Conservation (phyloP, 1,140 invertebrate genomes). For the Lepidostoma basale region DNA sequence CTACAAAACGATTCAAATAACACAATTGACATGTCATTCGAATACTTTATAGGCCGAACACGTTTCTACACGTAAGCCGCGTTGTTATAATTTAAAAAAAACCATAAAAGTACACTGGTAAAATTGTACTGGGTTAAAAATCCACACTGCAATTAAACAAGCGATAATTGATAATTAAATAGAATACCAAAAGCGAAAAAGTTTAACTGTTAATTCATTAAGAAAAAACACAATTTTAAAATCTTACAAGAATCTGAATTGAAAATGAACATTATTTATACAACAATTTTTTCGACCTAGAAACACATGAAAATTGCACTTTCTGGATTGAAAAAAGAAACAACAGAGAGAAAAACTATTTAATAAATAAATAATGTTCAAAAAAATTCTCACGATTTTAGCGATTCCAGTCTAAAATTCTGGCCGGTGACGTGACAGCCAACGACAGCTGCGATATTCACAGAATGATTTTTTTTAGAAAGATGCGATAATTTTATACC, state of each 20-base stretch:
- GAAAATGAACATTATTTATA: too few relatives aligned
- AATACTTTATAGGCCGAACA: not conserved
- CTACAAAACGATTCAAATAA: not conserved
- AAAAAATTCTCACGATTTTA: not conserved
- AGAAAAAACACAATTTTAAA: too few relatives aligned
- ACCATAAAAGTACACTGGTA: too few relatives aligned
- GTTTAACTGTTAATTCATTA: too few relatives aligned
- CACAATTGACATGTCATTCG: too few relatives aligned
- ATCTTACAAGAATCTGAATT: too few relatives aligned
- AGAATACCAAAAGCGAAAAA: too few relatives aligned
- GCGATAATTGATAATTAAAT: too few relatives aligned
- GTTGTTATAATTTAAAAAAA: constrained; percentile 14
- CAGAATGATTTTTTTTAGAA: not conserved
- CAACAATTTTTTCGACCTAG: not conserved
- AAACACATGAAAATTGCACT: not conserved
- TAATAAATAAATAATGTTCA: not conserved
- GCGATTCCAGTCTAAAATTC: not conserved
- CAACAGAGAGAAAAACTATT: not conserved
- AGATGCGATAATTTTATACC: too few relatives aligned
- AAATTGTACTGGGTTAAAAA: too few relatives aligned
- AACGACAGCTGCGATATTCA: not conserved
- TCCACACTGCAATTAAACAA: too few relatives aligned
- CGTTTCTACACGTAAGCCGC: constrained; percentile 22
- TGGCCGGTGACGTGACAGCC: constrained; percentile 21
- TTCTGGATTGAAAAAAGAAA: not conserved